phyloP scores from a whole-genome alignment of 2,113 vertebrate species.

The Coracopsis vasa region DNA sequence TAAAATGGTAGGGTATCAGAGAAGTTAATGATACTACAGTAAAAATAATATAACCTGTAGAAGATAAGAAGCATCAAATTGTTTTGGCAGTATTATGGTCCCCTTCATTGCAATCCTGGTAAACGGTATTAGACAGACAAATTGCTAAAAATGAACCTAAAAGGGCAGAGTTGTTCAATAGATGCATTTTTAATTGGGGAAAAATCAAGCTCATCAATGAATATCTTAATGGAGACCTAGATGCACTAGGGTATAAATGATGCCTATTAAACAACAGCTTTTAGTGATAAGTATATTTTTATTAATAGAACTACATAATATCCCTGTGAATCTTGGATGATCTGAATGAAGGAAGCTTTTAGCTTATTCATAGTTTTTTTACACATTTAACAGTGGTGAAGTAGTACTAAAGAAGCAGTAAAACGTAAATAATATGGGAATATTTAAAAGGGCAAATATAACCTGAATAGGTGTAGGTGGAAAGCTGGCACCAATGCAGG shows the following conservation, averaged over 20 bases:
- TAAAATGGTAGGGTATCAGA: background rate
- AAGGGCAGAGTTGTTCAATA: background rate
- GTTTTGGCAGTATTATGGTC: background rate
- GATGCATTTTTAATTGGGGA: background rate
- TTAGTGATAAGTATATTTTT: background rate
- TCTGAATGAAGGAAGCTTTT: background rate
- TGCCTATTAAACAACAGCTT: background rate
- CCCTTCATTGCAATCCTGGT: background rate
- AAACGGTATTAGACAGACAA: background rate
- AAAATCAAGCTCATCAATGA: background rate
- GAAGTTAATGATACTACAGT: background rate
- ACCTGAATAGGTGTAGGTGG: background rate
- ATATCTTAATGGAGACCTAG: background rate
- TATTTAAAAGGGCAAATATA: background rate
- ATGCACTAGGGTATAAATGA: background rate
- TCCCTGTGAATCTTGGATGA: background rate
- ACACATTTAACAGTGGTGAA: background rate
- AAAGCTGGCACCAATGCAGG: background rate
- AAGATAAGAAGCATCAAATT: background rate
- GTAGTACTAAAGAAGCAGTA: background rate
- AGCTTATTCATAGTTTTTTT: background rate
- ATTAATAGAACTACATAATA: background rate
- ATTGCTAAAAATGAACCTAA: background rate
- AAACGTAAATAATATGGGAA: background rate
- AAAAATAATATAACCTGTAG: background rate